Percentiles rank a stretch among this genome's conserved stretches.
Conservation (phyloP, 2,888 invertebrate genomes). For the Lochmaea capreae region DNA sequence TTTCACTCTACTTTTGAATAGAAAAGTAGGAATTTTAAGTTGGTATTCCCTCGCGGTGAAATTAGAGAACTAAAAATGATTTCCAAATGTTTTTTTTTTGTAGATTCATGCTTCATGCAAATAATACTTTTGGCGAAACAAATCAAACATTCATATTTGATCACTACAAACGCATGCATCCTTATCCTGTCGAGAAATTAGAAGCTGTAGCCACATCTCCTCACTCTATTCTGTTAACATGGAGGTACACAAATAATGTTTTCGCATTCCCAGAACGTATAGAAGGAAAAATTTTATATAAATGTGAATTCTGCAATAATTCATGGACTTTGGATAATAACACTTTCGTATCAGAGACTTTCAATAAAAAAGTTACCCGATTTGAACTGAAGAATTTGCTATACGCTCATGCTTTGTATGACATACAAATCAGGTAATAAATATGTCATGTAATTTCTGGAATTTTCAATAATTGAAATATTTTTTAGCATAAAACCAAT, state of each 20-base stretch:
- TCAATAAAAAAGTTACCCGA: slow-evolving; percentile 35
- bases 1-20: too few species aligned
- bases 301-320: slow-evolving; percentile 66
- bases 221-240: slow-evolving; percentile 66
- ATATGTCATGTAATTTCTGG: not conserved
- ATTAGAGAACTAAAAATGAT: too few species aligned
- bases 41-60: too few species aligned
- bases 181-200: slow-evolving; percentile 67
- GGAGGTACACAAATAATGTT: slow-evolving; percentile 67
- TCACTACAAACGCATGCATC: slow-evolving; percentile 56
- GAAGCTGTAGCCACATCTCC: slow-evolving; percentile 65
- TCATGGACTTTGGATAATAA: slow-evolving; percentile 60
- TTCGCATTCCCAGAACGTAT: slow-evolving; percentile 68
- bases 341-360: not conserved
- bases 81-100: slow-evolving; percentile 45
- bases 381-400: slow-evolving; percentile 68
- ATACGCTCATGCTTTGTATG: slow-evolving; percentile 77
- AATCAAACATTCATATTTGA: slow-evolving; percentile 36
- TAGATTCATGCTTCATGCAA: slow-evolving; percentile 71
- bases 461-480: not conserved
- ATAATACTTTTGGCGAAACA: slow-evolving; percentile 72
- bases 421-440: slow-evolving; percentile 71
- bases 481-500: slow-evolving; percentile 69
- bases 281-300: slow-evolving; percentile 67
- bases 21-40: too few species aligned